phyloP scores from a whole-genome alignment of 2,797 vertebrate species.

The Myiotriccus ornatus region DNA sequence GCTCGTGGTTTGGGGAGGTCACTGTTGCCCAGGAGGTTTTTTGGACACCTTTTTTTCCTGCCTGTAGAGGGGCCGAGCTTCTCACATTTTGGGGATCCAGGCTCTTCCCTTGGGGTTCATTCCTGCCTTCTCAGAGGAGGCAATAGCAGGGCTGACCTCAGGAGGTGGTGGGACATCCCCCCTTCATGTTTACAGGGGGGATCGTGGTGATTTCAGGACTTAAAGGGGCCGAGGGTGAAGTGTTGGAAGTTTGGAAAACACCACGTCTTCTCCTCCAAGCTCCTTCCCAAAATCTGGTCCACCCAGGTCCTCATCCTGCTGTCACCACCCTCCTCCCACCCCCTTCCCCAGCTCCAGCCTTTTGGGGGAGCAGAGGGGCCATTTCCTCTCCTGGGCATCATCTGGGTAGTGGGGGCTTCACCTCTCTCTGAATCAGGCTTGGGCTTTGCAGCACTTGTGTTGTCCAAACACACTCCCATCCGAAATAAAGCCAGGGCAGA shows the following conservation, averaged over 20 bases:
- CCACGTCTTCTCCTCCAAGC: accelerated
- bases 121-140: background rate
- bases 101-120: accelerated
- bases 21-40: accelerated
- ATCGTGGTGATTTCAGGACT: accelerated
- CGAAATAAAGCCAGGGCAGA: background rate
- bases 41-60: background rate
- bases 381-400: background rate
- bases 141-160: background rate
- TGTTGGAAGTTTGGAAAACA: background rate
- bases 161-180: background rate
- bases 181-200: accelerated
- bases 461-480: background rate
- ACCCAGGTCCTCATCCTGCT: background rate
- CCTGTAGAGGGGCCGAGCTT: background rate
- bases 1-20: background rate
- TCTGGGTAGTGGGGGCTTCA: background rate
- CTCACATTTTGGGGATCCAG: accelerated
- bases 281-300: background rate
- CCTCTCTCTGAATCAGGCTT: too few species aligned
- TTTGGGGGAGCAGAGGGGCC: background rate
- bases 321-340: background rate
- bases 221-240: background rate
- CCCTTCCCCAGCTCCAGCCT: background rate
- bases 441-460: background rate